These are phyloP conservation scores for Microplitis mediator DNA, from an alignment of 1,140 invertebrate genomes.

Conservation along the genomic window DNA sequence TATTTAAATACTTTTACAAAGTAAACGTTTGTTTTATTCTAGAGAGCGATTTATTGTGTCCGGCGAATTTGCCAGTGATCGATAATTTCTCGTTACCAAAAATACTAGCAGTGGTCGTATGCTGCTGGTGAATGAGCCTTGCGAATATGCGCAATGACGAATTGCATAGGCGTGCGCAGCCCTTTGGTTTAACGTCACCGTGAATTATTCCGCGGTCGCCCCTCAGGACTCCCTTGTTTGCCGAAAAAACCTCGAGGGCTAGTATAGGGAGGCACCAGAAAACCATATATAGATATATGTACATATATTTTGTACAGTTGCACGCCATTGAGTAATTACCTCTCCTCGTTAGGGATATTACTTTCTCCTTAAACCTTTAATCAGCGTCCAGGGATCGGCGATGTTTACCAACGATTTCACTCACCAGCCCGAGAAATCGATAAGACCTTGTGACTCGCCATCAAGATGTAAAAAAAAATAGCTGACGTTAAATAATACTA, in stretches of 20 bases:
- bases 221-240: too few species aligned
- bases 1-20: too few species aligned
- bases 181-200: not conserved
- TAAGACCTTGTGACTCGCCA: constrained; percentile 6
- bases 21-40: too few species aligned
- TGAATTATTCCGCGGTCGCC: not conserved
- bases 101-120: constrained; percentile 13
- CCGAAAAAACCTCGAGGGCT: too few species aligned
- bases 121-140: not conserved
- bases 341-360: constrained; percentile 59
- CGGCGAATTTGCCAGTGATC: not conserved
- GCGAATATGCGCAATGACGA: constrained; percentile 14
- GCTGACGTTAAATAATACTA: not conserved
- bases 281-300: too few species aligned
- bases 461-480: not conserved
- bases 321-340: constrained; percentile 61
- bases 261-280: too few species aligned
- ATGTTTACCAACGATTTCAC: constrained; percentile 37
- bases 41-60: too few species aligned
- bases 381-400: constrained; percentile 43
- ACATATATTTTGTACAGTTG: constrained; percentile 19
- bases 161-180: constrained; percentile 13
- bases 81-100: constrained; percentile 16
- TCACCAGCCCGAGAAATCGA: constrained; percentile 8
- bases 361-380: constrained; percentile 48